Conservation (phyloP, 2,797 vertebrate species). For the Coendou prehensilis region DNA sequence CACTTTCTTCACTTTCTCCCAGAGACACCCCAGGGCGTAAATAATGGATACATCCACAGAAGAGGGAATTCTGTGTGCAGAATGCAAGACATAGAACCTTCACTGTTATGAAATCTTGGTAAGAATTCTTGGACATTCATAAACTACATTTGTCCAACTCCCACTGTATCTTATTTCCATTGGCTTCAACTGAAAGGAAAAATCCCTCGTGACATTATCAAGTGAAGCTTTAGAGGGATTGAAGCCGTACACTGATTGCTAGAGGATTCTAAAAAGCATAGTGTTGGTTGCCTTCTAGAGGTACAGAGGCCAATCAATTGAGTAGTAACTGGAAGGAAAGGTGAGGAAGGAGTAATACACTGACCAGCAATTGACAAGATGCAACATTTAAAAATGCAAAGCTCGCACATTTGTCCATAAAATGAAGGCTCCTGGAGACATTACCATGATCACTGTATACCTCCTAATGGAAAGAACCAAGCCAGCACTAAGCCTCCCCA, state of each 20-base stretch:
- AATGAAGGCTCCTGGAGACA: not conserved
- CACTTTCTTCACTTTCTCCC: not conserved
- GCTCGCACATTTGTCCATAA: not conserved
- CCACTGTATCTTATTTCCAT: not conserved
- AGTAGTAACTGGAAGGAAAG: not conserved
- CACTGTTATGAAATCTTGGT: conserved; percentile 3
- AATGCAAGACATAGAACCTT: not conserved
- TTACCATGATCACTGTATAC: not conserved
- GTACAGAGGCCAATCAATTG: not conserved
- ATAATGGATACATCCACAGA: not conserved
- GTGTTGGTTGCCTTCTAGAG: not conserved
- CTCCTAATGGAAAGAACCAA: not conserved
- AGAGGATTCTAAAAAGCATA: not conserved
- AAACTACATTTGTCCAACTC: not conserved
- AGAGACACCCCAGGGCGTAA: not conserved
- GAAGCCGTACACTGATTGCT: not conserved
- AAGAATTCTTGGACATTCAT: not conserved
- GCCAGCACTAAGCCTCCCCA: not conserved
- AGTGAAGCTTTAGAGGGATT: not conserved
- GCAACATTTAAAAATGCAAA: not conserved
- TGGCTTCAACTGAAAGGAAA: conserved; percentile 39
- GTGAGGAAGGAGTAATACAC: conserved; percentile 25
- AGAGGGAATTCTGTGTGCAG: not conserved
- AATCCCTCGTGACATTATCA: not conserved
- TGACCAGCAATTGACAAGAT: not conserved